Base-by-base conservation (phyloP, 2,888 invertebrate species). In the Chrysolina americana region DNA sequence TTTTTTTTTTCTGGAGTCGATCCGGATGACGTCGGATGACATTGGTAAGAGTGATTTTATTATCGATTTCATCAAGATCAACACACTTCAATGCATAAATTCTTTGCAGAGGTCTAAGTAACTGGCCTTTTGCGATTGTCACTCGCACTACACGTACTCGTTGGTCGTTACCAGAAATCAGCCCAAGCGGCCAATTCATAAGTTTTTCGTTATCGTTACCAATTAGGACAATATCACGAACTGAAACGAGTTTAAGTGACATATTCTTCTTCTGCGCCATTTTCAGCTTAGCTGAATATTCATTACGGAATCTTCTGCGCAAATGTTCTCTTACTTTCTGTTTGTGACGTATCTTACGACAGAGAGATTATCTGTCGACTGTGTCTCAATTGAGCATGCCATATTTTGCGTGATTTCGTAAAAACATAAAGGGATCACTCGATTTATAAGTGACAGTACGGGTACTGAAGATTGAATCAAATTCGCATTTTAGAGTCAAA, bases 361-460 rank as follows among this genome's bases (percentile, higher is more conserved):
- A 76, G 9, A 83, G 63, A 6, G 75, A 75, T 36, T 2, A 17
- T 41, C 23, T 69, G 23, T n/a, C n/a, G n/a, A n/a, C 81, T 79
- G 10, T n/a, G 50, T 78, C 81, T 56, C 75, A 75, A 65, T 82
- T 80, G 21, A n/a, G 76, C 21, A 78, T 48, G 8, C 74, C 75
- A 21, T 36, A 41, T 44, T 78, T 78, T 11, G 15, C 56, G 21
- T 70, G 74, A 13, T n/a, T 79, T 19, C 74, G 68, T 13, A 81
- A 66, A 78, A 83, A 83, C 80, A 83, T 81, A 1, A 73, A 68
- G 21, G 83, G 65, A 62, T 78, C 74, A 15, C 53, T 11, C 1
- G 73, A 70, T 10, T 53, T 36, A 68, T 77, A 75, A 2, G 77
- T 73, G 13, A 76, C 41, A 0, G 77, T 73, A 56, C 75, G 53